A percentile compares a stretch with the other conserved stretches of the same genome.
phyloP scores from a whole-genome alignment of 2,113 vertebrate species.

The Hystrix cristata region DNA sequence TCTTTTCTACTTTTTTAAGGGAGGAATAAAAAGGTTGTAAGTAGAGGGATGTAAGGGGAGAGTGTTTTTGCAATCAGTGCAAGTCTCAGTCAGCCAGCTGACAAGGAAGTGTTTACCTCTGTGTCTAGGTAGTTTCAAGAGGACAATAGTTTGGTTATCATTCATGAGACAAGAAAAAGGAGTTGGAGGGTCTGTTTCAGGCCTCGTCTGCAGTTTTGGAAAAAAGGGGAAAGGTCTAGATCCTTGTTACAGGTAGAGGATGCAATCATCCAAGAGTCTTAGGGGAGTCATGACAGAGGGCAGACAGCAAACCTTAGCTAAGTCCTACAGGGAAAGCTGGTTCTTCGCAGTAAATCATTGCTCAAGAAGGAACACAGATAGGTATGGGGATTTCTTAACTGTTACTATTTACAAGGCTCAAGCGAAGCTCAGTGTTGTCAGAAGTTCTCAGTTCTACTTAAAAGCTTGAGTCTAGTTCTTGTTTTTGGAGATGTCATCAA shows the following conservation, averaged over 20 bases:
- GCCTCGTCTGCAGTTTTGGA: not conserved
- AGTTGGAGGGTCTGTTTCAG: not conserved
- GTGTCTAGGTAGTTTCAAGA: not conserved
- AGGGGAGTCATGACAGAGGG: not conserved
- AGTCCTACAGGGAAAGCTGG: not conserved
- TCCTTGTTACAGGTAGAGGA: not conserved
- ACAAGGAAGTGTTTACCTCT: not conserved
- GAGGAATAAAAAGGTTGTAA: not conserved
- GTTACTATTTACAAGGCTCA: not conserved
- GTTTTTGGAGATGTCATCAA: not conserved
- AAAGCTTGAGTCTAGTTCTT: constrained; percentile 35
- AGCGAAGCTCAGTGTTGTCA: not conserved
- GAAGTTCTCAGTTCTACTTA: not conserved
- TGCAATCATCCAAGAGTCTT: not conserved
- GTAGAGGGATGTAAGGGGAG: not conserved
- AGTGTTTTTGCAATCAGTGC: not conserved
- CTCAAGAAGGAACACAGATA: not conserved
- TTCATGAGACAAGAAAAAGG: not conserved
- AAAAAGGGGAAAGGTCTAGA: not conserved
- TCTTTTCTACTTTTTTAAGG: not conserved
- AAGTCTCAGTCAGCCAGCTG: not conserved
- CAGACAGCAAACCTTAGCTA: not conserved
- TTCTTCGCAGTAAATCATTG: not conserved
- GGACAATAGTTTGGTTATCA: not conserved
- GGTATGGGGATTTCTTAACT: not conserved